These are phyloP conservation scores for Drosophila crucigera DNA, from an alignment of 2,888 invertebrate species.

Conservation along the genomic window DNA sequence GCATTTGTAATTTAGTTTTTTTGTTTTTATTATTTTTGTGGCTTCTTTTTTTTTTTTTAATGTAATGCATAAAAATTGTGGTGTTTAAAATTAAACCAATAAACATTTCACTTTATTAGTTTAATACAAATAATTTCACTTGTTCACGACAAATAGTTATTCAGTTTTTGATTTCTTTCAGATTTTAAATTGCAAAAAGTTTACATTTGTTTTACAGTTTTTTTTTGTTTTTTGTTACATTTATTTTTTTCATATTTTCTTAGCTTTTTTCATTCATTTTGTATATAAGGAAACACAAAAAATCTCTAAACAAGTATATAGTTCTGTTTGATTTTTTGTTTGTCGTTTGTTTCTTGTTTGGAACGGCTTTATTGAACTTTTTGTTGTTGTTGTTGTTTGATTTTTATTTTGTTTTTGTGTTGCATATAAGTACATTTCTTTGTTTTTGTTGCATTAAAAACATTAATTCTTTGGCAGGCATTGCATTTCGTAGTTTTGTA, in stretches of 20 bases:
- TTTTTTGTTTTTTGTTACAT: slow-evolving; percentile 33
- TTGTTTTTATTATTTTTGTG: slow-evolving; percentile 49
- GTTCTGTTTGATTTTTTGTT: slow-evolving; percentile 68
- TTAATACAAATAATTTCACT: slow-evolving; percentile 72
- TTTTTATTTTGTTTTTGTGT: slow-evolving; percentile 53
- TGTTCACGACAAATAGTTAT: slow-evolving; percentile 63
- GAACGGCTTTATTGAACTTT: slow-evolving; percentile 77
- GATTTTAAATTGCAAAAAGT: slow-evolving; percentile 66
- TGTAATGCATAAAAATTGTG: slow-evolving; percentile 75
- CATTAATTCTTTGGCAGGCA: slow-evolving; percentile 83
- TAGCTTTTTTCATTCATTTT: slow-evolving; percentile 31
- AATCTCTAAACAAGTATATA: slow-evolving; percentile 69
- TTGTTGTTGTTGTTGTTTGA: slow-evolving; percentile 70
- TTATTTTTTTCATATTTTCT: slow-evolving; percentile 30
- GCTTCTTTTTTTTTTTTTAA: slow-evolving; percentile 47
- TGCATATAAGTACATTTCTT: slow-evolving; percentile 66
- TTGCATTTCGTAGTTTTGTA: slow-evolving; percentile 84
- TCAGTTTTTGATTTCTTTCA: slow-evolving; percentile 42
- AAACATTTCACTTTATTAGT: slow-evolving; percentile 75
- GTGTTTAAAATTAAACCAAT: slow-evolving; percentile 73
- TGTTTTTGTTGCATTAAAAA: slow-evolving; percentile 70
- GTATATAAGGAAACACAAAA: slow-evolving; percentile 75
- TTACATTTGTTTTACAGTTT: slow-evolving; percentile 47
- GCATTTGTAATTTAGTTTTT: slow-evolving; percentile 56
- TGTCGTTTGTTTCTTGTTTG: slow-evolving; percentile 71